Conservation (phyloP, 2,797 vertebrate genomes). For the Lepilemur septentrionalis region DNA sequence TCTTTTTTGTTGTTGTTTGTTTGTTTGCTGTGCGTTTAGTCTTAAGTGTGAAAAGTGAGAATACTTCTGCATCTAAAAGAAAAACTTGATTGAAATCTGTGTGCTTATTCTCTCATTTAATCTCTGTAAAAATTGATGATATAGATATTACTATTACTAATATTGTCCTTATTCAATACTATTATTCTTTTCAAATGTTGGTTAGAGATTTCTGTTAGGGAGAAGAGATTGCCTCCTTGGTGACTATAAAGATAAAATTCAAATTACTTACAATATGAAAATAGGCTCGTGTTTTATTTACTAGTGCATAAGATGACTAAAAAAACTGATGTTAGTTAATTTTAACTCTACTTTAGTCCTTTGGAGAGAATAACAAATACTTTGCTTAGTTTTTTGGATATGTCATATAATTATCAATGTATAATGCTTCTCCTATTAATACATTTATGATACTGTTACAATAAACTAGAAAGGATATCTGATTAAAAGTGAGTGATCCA, state of each 20-base stretch:
- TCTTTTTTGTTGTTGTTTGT: background rate
- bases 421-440: background rate
- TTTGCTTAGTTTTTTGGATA: background rate
- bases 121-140: background rate
- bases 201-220: background rate
- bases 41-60: background rate
- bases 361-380: background rate
- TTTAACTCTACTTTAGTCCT: background rate
- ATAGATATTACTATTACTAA: background rate
- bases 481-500: constrained; percentile 28
- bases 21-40: background rate
- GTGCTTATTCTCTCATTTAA: background rate
- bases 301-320: background rate
- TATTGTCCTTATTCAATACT: background rate
- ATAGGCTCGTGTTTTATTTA: background rate
- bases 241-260: background rate
- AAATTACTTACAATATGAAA: background rate
- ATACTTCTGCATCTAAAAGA: background rate
- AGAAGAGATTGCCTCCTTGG: background rate
- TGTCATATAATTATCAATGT: background rate
- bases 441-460: background rate
- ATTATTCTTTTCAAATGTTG: background rate
- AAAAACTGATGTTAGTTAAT: background rate
- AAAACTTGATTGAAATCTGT: background rate
- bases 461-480: background rate